Evolutionary conservation across 2,113 vertebrate species (phyloP), one percentile per base, ranked within the genome.

Genomic region (Psettodes erumei): DNA sequence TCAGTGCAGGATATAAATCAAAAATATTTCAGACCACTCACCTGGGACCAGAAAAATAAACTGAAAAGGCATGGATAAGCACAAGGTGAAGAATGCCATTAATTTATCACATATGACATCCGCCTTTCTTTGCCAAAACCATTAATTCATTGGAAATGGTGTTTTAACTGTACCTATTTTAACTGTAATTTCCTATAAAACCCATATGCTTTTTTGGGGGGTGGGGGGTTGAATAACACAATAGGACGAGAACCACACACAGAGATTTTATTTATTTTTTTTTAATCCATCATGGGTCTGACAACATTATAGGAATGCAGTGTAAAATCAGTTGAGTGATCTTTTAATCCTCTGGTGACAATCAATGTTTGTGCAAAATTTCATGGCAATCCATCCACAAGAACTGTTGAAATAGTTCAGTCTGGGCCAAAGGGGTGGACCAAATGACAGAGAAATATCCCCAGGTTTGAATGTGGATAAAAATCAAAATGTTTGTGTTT

Each of bases 1-100:
- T 80, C 53, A 54, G 30, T 0, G 3, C 50, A 38, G 53, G 63
- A 88, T 78, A 85, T 83, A 80, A 86, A 89, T 93, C 74, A 73
- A 76, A 90, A 83, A 54, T 60, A 84, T 76, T 78, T 88, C 70
- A 76, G 70, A 65, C 15, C 37, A 4, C 37, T 62, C 35, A 42
- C 50, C 60, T 66, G 48, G 73, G 28, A 70, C 66, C 28, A 27
- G 48, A 82, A 77, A 79, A 83, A 73, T 79, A 78, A 78, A 85
- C 42, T 54, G 47, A 70, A 71, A 61, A 51, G 64, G 70, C 77
- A 71, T 63, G n/a, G 55, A 68, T 75, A 83, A 56, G 38, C 64
- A 65, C 45, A 73, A 54, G 64, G 40, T 58, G 42, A 78, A 67
- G 42, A 80, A 64, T 45, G 11, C 27, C 27, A 77, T 75, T 79